phyloP scores from a whole-genome alignment of 2,888 invertebrate species.

The Schrankia costaestrigalis region DNA sequence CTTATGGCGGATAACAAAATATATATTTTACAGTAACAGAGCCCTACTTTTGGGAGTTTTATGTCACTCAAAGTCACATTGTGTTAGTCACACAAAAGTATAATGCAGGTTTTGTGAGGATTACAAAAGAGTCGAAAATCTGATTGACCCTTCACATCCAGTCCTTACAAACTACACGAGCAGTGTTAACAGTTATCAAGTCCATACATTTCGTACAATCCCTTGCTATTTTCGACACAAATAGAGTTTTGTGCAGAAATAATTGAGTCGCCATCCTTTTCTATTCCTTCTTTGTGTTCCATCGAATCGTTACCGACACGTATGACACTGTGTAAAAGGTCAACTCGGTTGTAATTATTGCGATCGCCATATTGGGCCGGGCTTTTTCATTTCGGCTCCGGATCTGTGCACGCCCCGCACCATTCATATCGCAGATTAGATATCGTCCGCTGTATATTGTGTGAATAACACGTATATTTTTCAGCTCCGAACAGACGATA shows the following conservation, averaged over 20 bases:
- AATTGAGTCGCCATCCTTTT: slow-evolving; percentile 28
- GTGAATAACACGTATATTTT: slow-evolving; percentile 34
- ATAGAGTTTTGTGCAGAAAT: slow-evolving; percentile 16
- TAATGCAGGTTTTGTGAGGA: too few relatives aligned
- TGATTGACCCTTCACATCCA: too few relatives aligned
- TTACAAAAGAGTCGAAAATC: too few relatives aligned
- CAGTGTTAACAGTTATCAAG: too few relatives aligned
- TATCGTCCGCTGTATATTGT: slow-evolving; percentile 37
- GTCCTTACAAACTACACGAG: too few relatives aligned
- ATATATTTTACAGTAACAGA: too few relatives aligned
- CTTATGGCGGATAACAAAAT: too few relatives aligned
- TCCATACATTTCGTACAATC: too few relatives aligned
- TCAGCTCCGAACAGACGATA: slow-evolving; percentile 22
- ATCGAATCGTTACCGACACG: slow-evolving; percentile 28
- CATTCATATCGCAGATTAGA: slow-evolving; percentile 51
- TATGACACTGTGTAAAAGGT: slow-evolving; percentile 34
- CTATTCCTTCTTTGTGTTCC: slow-evolving; percentile 24
- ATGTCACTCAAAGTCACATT: too few relatives aligned
- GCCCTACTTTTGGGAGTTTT: too few relatives aligned
- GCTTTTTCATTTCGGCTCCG: slow-evolving; percentile 41
- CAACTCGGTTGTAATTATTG: slow-evolving; percentile 42
- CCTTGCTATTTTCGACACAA: slow-evolving; percentile 7
- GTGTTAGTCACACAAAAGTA: too few relatives aligned
- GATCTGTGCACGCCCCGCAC: slow-evolving; percentile 27
- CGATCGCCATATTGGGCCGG: slow-evolving; percentile 38